A percentile compares a stretch with the other conserved stretches of the same genome.
Conservation (phyloP, 2,113 vertebrate genomes). For the Ciconia maguari region DNA sequence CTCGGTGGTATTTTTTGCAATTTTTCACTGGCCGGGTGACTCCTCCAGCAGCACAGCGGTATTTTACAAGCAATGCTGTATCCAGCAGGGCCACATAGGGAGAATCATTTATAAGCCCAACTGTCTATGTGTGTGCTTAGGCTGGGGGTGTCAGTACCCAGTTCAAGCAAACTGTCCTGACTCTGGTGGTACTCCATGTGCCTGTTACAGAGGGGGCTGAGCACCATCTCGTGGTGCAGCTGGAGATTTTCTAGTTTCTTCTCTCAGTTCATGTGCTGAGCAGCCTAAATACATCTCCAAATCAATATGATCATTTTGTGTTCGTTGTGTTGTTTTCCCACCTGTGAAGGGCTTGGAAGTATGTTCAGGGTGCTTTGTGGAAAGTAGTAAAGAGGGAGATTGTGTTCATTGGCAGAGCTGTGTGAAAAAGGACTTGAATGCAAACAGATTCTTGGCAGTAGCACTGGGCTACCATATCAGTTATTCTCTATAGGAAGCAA, state of each 20-base stretch:
- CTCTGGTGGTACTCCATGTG: neutral
- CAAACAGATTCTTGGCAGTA: neutral
- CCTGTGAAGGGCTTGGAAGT: neutral
- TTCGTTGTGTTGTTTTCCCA: neutral
- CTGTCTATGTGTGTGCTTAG: neutral
- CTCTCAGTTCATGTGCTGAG: neutral
- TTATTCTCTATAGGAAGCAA: neutral
- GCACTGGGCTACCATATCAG: accelerated
- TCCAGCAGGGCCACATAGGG: neutral
- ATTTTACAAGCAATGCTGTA: neutral
- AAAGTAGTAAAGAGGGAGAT: neutral
- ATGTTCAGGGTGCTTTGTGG: neutral
- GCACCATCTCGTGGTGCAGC: slow-evolving; percentile 37
- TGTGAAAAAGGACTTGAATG: neutral
- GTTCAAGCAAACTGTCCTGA: neutral
- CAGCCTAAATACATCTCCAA: neutral
- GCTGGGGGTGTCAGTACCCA: neutral
- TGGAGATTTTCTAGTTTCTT: neutral
- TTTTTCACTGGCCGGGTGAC: neutral
- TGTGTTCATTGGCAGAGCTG: neutral
- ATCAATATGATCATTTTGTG: neutral
- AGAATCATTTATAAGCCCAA: neutral
- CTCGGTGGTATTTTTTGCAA: neutral
- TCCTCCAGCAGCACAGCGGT: neutral
- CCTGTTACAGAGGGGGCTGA: neutral